Conservation (phyloP, 2,888 invertebrate species). For the Ecdyonurus torrentis region DNA sequence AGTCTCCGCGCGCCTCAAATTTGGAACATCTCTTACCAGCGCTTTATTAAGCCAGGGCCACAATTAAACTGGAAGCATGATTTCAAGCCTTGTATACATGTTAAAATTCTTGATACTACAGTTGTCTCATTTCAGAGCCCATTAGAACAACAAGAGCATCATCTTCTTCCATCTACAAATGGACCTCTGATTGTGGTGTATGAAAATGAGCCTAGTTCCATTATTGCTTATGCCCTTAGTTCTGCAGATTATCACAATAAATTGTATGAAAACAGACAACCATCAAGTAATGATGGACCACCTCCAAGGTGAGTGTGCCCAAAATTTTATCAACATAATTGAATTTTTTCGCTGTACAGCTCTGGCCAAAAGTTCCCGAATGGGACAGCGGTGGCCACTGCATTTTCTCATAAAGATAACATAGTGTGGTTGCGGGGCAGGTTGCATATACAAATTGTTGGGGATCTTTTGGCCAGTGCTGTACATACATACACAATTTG, state of each 20-base stretch:
- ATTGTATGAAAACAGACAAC: neutral
- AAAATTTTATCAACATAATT: too few species aligned
- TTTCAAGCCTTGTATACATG: neutral
- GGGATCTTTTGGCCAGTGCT: too few species aligned
- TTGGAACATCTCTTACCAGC: neutral
- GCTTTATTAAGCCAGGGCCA: too few species aligned
- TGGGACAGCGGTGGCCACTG: too few species aligned
- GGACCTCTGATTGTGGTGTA: slow-evolving; percentile 51
- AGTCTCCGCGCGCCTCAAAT: too few species aligned
- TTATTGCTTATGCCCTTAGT: slow-evolving; percentile 67
- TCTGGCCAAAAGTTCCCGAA: too few species aligned
- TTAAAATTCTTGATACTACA: neutral
- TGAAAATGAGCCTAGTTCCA: slow-evolving; percentile 66
- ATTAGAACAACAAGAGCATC: slow-evolving; percentile 49
- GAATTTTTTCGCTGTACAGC: too few species aligned
- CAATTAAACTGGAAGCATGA: too few species aligned
- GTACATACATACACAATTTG: too few species aligned
- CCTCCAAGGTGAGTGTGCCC: neutral
- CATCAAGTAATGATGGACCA: neutral
- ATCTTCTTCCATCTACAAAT: slow-evolving; percentile 39
- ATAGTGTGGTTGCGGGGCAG: too few species aligned
- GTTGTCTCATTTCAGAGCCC: slow-evolving; percentile 37
- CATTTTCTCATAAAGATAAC: too few species aligned
- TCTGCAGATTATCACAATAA: slow-evolving; percentile 45
- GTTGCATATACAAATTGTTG: too few species aligned